Evolutionary conservation across 2,888 invertebrate genomes (phyloP), one percentile per base, ranked within the genome.

Genomic region (Drosophila subsilvestris): DNA sequence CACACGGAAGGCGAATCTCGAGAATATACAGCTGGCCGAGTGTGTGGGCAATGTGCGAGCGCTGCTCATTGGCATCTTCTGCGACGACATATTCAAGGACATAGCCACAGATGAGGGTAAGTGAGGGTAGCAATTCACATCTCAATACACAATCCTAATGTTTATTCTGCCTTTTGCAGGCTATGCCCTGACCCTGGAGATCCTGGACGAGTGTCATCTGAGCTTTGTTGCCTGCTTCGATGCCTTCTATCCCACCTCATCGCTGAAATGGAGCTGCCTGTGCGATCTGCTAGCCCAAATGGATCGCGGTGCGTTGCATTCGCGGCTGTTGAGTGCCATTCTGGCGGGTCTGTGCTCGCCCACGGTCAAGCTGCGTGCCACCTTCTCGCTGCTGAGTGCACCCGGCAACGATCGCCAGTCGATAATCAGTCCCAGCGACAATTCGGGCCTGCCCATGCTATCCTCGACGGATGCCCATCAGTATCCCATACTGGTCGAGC

Each of bases 241-340:
- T 91, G 98, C 98, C 0, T 99, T 99, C 93, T 98, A 98, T 92
- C 98, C 99, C 0, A 98, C 98, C 0, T 96, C 97, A 0, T 95
- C 95, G 59, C 93, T 98, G 57, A 98, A 98, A 91, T 98, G 98
- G 98, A 96, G 96, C 76, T 97, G 97, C 87, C 93, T 99, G 0
- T 98, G 98, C 90, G 96, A 97, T 84, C 91, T 97, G 68, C 92
- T 98, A n/a, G 93, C 94, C 29, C 94, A 95, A 89, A 94, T 94
- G 88, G 94, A 95, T 69, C 95, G 95, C 92, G 91, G 90, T 3
- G 89, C 88, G 3, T 69, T 91, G 14, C 91, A 92, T 56, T 90
- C 92, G 0, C 93, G 95, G 59, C 92, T 97, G 2, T 90, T 97
- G 56, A 95, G 96, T 73, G 96, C 98, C 0, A 96, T 97, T 3